Base-by-base conservation (phyloP, 2,113 vertebrate genomes). In the Ptilonorhynchus violaceus region DNA sequence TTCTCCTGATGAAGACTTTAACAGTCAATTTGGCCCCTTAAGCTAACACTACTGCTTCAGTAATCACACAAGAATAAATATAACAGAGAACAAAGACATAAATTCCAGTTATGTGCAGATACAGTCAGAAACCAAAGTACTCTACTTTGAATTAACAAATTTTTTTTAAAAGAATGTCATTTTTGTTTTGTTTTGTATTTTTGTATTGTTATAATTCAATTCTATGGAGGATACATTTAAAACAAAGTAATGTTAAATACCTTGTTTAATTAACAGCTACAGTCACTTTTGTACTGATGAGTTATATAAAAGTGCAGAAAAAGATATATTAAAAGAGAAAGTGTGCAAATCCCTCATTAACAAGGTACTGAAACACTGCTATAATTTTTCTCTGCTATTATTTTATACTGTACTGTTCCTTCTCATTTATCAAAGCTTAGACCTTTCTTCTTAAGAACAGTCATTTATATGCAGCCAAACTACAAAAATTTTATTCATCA, bases 301-400 rank as follows among this genome's bases (percentile, higher is more conserved):
- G 41, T 56, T 75, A 72, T 8, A 89, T 24, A 92, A 49, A 72
- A 70, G 39, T 47, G 18, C 42, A 74, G 85, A 24, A 64, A 66
- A 66, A 76, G 64, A 55, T 49, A 28, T 47, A 90, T 80, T 85
- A 81, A 63, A 72, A 68, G 12, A 15, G 28, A 73, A 95, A 89
- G 31, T 47, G 49, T 87, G 59, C 30, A 94, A 93, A 96, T 86
- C 62, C 60, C 42, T 94, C 56, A 88, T 69, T 95, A 95, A 81
- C 3, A 27, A 91, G 72, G 77, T 24, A 89, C 10, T 42, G 41
- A 93, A 88, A 95, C 70, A 92, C 50, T 89, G 76, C n/a, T 90
- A 23, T 78, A 78, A 75, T 73, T 94, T 64, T 86, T 62, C 62
- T 78, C 39, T 81, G 72, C 53, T 69, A 31, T 77, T 89, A 37